Conservation (phyloP, 2,113 vertebrate species). For the Podarcis muralis region DNA sequence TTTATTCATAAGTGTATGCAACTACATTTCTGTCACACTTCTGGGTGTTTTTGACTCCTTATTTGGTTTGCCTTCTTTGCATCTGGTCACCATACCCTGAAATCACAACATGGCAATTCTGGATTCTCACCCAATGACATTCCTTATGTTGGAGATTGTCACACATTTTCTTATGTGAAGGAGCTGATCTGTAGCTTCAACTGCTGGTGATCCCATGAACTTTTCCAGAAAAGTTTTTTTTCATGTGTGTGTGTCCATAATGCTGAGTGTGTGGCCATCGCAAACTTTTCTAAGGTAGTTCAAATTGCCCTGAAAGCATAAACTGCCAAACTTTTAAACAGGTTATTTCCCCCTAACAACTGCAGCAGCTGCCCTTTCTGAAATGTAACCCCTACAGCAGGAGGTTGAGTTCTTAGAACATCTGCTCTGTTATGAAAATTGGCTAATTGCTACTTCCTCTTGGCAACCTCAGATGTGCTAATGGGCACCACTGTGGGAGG, state of each 20-base stretch:
- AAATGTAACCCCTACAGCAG: conserved; percentile 21
- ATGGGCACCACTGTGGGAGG: neutral
- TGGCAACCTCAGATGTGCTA: conserved; percentile 40
- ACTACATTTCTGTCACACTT: neutral
- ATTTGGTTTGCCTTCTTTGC: neutral
- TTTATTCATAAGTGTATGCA: neutral
- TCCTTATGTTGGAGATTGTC: neutral
- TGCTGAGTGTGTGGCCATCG: neutral
- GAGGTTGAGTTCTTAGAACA: conserved; percentile 26
- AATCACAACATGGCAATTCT: neutral
- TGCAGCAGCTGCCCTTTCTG: conserved; percentile 49
- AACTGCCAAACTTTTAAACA: conserved; percentile 13
- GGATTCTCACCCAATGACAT: neutral
- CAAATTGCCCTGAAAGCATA: neutral
- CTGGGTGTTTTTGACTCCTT: neutral
- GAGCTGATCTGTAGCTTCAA: neutral
- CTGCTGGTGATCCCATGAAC: neutral
- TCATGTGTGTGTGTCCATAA: neutral
- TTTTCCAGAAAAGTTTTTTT: neutral
- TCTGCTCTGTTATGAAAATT: conserved; percentile 34
- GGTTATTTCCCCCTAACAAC: conserved; percentile 29
- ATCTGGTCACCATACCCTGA: neutral
- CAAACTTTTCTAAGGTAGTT: neutral
- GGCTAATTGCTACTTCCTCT: conserved; percentile 24
- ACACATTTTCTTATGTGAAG: neutral